Conservation (phyloP, 35 echinoderm and acorn worm genomes). For the Eucidaris tribuloides region DNA sequence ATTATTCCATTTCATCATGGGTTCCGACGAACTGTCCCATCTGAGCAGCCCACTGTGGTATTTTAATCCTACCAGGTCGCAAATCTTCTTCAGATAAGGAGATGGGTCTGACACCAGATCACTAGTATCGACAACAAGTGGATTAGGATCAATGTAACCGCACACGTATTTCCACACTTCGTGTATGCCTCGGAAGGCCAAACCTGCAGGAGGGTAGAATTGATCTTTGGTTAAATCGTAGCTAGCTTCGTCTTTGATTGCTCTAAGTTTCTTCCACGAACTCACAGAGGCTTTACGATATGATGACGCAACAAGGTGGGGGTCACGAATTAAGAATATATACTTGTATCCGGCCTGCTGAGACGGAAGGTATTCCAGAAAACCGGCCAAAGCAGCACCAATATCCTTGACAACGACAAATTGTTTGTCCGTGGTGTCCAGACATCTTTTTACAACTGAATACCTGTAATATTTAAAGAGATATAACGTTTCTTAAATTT, state of each 20-base stretch:
- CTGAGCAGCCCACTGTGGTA: background rate
- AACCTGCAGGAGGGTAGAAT: background rate
- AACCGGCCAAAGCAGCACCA: background rate
- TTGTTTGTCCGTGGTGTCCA: background rate
- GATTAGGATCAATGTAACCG: background rate
- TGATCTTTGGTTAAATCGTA: background rate
- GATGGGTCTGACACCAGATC: background rate
- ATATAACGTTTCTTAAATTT: no score
- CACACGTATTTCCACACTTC: background rate
- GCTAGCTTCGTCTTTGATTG: background rate
- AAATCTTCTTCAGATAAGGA: background rate
- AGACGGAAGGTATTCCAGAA: background rate
- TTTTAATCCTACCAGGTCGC: background rate
- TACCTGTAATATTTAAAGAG: background rate
- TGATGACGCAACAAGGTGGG: background rate
- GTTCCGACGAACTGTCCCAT: background rate
- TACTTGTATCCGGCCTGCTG: background rate
- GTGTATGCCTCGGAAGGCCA: background rate
- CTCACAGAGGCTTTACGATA: background rate
- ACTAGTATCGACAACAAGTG: background rate
- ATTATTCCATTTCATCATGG: background rate
- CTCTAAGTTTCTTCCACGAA: background rate
- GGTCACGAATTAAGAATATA: background rate
- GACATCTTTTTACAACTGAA: background rate
- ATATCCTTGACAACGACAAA: background rate